A percentile compares a stretch with the other conserved stretches of the same genome.
phyloP scores from a whole-genome alignment of 2,888 invertebrate genomes.

The Lamellibrachia satsuma region DNA sequence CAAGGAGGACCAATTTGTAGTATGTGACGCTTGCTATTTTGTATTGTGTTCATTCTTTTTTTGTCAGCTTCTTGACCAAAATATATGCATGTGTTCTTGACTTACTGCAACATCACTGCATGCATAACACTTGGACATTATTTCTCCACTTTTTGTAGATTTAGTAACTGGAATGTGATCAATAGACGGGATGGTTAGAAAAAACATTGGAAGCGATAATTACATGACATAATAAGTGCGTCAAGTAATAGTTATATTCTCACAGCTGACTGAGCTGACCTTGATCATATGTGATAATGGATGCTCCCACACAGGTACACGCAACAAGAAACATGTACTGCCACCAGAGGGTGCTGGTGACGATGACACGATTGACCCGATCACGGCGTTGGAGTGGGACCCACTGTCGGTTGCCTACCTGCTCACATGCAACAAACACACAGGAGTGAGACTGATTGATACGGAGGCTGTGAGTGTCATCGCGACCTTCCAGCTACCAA shows the following conservation, averaged over 20 bases:
- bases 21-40: not conserved
- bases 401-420: slow-evolving; percentile 65
- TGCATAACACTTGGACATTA: not conserved
- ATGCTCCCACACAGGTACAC: slow-evolving; percentile 43
- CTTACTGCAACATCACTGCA: too few species aligned
- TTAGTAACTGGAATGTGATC: too few species aligned
- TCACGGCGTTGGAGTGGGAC: slow-evolving; percentile 66
- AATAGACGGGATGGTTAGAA: not conserved
- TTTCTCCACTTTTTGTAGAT: not conserved
- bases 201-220: not conserved
- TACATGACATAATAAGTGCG: not conserved
- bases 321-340: slow-evolving; percentile 48
- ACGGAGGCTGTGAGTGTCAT: slow-evolving; percentile 53
- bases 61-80: not conserved
- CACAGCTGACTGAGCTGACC: not conserved
- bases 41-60: not conserved
- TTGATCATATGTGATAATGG: not conserved
- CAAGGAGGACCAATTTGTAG: not conserved
- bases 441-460: slow-evolving; percentile 62
- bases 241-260: not conserved
- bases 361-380: slow-evolving; percentile 48
- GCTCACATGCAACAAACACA: slow-evolving; percentile 56
- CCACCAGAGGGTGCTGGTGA: slow-evolving; percentile 51
- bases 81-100: not conserved
- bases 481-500: slow-evolving; percentile 61